Evolutionary conservation across 2,113 vertebrate genomes (phyloP).

Genomic region (Bufo gargarizans): DNA sequence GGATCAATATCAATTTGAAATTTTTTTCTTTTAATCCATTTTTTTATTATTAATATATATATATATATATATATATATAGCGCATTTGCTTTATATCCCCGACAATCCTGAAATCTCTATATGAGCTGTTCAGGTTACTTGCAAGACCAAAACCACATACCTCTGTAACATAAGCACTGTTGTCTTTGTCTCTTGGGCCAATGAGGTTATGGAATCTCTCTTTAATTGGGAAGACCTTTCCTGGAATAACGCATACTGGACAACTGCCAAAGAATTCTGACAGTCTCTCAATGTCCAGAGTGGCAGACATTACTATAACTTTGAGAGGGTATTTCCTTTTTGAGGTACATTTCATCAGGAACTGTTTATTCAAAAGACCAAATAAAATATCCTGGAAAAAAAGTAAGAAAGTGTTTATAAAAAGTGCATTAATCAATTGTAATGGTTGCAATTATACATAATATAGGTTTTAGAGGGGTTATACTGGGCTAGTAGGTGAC

Average conservation of each 20-base stretch:
- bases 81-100: too few species aligned
- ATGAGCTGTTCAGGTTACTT: background rate
- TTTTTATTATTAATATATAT: too few species aligned
- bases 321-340: constrained; percentile 78
- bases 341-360: constrained; percentile 68
- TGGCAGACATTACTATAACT: constrained; percentile 97
- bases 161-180: constrained; percentile 88
- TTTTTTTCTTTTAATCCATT: too few species aligned
- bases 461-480: too few species aligned
- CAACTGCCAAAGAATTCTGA: constrained; percentile 86
- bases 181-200: constrained; percentile 85
- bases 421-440: too few species aligned
- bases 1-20: too few species aligned
- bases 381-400: constrained; percentile 87
- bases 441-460: too few species aligned
- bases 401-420: constrained; percentile 35
- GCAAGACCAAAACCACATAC: constrained; percentile 65
- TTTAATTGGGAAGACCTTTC: constrained; percentile 87
- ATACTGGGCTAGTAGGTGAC: too few species aligned
- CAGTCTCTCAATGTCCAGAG: constrained; percentile 89
- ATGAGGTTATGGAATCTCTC: constrained; percentile 87
- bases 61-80: too few species aligned
- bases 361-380: constrained; percentile 90
- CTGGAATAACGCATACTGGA: constrained; percentile 87
- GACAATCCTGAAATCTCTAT: background rate